Percentiles rank a stretch among this genome's conserved stretches.
Conservation (phyloP, 30 jellyfish, hydroid and myxozoan species). For the Aurelia aurita region DNA sequence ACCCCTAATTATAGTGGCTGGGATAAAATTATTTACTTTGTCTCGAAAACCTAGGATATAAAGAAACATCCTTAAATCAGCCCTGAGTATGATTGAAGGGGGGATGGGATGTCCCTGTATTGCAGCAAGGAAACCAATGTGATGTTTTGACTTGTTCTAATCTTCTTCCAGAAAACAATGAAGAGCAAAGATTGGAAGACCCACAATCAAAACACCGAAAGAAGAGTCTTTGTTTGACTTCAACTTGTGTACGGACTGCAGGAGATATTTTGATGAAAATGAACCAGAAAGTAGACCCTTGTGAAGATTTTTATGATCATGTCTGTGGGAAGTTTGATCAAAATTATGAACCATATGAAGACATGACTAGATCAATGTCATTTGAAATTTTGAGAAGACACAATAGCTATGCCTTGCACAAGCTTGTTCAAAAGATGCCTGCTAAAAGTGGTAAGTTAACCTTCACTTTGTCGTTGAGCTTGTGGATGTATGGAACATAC, state of each 20-base stretch:
- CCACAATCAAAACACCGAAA: no score
- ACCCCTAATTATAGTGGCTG: no score
- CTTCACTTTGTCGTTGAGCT: neutral
- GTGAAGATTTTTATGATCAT: constrained; percentile 64
- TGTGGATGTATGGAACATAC: neutral
- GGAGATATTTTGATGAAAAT: constrained; percentile 45
- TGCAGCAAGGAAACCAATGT: no score
- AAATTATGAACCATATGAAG: constrained; percentile 46
- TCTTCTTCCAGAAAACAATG: no score
- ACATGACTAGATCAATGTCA: constrained; percentile 62
- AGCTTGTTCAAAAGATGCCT: constrained; percentile 23
- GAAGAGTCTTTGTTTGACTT: constrained; percentile 24
- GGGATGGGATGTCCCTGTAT: no score
- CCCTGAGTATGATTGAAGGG: no score
- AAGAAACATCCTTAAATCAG: no score
- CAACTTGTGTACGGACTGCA: constrained; percentile 64
- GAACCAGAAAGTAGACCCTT: constrained; percentile 76
- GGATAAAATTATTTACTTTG: no score
- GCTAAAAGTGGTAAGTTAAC: constrained; percentile 3
- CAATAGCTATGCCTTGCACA: constrained; percentile 28
- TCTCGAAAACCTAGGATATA: no score
- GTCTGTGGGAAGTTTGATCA: constrained; percentile 62
- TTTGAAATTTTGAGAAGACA: constrained; percentile 48
- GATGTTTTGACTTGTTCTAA: no score
- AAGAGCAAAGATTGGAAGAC: no score